Conservation (phyloP, 2,797 vertebrate species). For the Harpagifer antarcticus region DNA sequence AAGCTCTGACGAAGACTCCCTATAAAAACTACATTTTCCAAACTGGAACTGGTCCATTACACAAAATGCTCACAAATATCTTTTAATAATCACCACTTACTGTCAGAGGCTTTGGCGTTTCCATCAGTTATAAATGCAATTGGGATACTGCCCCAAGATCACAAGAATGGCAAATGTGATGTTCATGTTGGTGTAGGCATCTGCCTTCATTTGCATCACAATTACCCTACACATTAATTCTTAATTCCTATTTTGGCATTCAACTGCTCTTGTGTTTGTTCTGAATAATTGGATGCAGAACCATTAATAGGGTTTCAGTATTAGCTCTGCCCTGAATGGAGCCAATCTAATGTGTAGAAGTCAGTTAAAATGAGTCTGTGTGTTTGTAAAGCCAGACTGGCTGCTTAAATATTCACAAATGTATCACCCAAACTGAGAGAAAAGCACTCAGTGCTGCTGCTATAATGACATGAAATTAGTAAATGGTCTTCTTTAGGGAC, state of each 20-base stretch:
- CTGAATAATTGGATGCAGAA: conserved; percentile 61
- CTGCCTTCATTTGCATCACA: conserved; percentile 70
- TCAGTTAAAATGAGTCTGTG: conserved; percentile 49
- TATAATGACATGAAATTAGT: conserved; percentile 19
- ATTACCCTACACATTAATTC: conserved; percentile 66
- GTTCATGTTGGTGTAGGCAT: conserved; percentile 58
- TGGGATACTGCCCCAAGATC: conserved; percentile 33
- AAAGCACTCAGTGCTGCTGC: conserved; percentile 9
- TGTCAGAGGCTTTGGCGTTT: conserved; percentile 23
- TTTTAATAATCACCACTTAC: conserved; percentile 4
- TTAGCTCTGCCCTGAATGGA: conserved; percentile 54
- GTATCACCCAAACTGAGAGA: conserved; percentile 52
- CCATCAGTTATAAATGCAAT: conserved; percentile 37
- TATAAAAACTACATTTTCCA: neutral
- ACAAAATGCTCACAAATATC: conserved; percentile 24
- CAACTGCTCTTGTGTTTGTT: conserved; percentile 58
- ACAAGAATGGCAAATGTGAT: conserved; percentile 49
- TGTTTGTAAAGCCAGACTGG: conserved; percentile 50
- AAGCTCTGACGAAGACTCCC: neutral
- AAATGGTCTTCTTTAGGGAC: conserved; percentile 8
- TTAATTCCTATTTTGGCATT: conserved; percentile 71
- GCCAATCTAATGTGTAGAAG: conserved; percentile 58
- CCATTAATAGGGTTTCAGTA: conserved; percentile 52
- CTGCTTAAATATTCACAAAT: conserved; percentile 66
- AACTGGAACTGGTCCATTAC: conserved; percentile 26